phyloP scores from a whole-genome alignment of 2,113 vertebrate species.

The Miniopterus natalensis region DNA sequence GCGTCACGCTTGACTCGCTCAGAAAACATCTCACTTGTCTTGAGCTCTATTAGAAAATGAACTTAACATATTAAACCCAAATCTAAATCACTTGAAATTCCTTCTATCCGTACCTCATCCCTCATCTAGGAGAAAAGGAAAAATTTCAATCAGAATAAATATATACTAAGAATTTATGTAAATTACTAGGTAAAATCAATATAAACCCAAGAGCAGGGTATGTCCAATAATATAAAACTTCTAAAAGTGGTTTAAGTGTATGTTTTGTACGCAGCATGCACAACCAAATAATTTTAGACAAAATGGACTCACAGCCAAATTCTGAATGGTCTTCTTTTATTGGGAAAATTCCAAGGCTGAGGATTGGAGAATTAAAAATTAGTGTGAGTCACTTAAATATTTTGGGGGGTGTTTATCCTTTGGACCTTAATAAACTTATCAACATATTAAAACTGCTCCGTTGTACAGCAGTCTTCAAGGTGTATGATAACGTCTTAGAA shows the following conservation, averaged over 20 bases:
- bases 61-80: slow-evolving; percentile 29
- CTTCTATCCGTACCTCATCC: background rate
- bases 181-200: background rate
- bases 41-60: slow-evolving; percentile 56
- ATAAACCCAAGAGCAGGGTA: background rate
- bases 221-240: background rate
- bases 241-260: background rate
- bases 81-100: background rate
- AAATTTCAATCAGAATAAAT: background rate
- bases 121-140: background rate
- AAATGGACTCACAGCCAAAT: background rate
- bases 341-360: background rate
- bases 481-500: slow-evolving; percentile 6
- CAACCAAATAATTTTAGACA: background rate
- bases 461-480: background rate
- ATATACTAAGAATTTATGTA: background rate
- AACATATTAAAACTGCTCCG: background rate
- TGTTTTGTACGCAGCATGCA: background rate
- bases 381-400: background rate
- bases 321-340: background rate
- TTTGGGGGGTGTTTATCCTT: background rate
- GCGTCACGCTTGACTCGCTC: slow-evolving; percentile 55
- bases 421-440: background rate
- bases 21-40: slow-evolving; percentile 58
- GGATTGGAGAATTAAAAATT: slow-evolving; percentile 37